phyloP scores from a whole-genome alignment of 2,888 invertebrate genomes.

The Heterodera filipjevi region DNA sequence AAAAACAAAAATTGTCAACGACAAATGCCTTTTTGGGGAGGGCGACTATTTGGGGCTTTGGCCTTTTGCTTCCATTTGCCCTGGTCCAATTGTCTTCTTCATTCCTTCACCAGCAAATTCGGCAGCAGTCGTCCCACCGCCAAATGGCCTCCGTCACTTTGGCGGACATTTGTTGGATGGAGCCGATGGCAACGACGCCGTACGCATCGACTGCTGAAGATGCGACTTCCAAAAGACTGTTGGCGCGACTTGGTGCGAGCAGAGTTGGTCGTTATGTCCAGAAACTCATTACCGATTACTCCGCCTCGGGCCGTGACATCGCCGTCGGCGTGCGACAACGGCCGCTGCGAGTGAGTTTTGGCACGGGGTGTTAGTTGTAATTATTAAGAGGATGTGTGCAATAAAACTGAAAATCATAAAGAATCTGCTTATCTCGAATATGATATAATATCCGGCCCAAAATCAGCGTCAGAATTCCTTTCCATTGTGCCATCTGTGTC shows the following conservation, averaged over 20 bases:
- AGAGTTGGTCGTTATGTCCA: conserved; percentile 46
- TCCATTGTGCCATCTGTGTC: no score
- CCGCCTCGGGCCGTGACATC: conserved; percentile 47
- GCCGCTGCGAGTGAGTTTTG: conserved; percentile 35
- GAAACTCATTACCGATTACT: conserved; percentile 49
- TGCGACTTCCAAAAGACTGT: conserved; percentile 41
- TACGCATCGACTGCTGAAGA: conserved; percentile 26
- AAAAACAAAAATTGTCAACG: no score
- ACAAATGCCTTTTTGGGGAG: no score
- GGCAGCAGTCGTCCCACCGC: background rate
- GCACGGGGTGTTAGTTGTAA: no score
- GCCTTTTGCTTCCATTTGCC: background rate
- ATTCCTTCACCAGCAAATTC: background rate
- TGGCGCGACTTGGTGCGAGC: background rate
- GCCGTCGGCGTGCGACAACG: conserved; percentile 42
- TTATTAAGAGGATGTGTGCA: no score
- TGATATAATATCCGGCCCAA: no score
- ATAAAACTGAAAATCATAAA: no score
- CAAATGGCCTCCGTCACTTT: background rate
- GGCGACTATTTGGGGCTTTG: no score
- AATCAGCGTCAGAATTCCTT: no score
- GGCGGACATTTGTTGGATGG: background rate
- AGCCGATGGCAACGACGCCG: conserved; percentile 11
- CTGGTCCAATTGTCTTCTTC: background rate
- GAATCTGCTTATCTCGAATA: no score